Base-by-base conservation (phyloP, 1,140 invertebrate genomes). In the Paracyclopina nana region DNA sequence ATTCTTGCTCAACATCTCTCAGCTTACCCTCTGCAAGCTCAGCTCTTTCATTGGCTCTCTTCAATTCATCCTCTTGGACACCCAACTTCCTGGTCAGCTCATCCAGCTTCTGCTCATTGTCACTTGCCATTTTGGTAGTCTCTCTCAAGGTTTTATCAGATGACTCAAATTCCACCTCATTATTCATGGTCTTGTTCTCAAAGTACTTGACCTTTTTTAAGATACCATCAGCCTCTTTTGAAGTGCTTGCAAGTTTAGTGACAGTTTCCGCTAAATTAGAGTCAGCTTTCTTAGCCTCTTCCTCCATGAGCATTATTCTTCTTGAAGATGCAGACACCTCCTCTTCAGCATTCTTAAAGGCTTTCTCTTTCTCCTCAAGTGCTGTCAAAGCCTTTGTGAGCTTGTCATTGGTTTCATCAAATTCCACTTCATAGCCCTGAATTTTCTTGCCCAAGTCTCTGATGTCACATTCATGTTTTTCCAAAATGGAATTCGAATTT, bases 381-480 rank as follows among this genome's bases (percentile, higher is more conserved):
- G 29, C 20, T 22, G 41, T 31, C n/a, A 41, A 20, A 22, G 48
- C 34, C 34, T 50, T 50, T 28, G 34, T 38, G 12, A 50, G 29
- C 14, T 50, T 38, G 48, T 50, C 48, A 22, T 50, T 50, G 30
- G 48, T 50, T 20, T 50, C 48, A 41, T 50, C 48, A 25, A 50
- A 50, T 18, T 41, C 48, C 9, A 40, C 34, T 20, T 50, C 48
- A 41, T 42, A 41, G 30, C n/a, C 14, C 14, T 38, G 29, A 25
- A 20, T 20, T 25, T 52, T 52, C 20, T 52, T 52, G 9, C 50
- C 50, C 22, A 46, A 43, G 27, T 52, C 50, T 45, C 50, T 14
- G 50, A 52, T 52, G 40, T 52, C 50, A 52, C 38, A 46, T 11
- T 52, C 50, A n/a, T 28, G n/a, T 27, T 52, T 34, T 28, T 52